Evolutionary conservation across 2,797 vertebrate species (phyloP).

Genomic region (Arremon aurantiirostris): DNA sequence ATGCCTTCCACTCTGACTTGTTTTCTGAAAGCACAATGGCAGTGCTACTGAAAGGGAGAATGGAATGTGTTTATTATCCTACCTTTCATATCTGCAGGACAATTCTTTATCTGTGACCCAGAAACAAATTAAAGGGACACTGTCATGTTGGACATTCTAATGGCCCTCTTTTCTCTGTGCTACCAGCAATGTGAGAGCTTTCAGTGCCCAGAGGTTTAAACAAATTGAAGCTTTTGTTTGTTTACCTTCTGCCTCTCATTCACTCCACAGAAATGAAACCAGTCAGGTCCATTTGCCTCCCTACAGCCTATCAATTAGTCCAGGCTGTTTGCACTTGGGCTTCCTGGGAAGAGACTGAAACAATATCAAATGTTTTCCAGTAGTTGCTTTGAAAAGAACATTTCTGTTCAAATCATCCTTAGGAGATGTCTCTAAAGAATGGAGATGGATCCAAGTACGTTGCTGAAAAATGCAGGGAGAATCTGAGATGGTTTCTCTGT

Average conservation of each 20-base stretch:
- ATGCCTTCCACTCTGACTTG: background rate
- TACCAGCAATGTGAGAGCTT: background rate
- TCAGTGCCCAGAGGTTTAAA: background rate
- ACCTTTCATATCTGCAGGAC: background rate
- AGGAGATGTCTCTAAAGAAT: background rate
- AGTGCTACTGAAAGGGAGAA: background rate
- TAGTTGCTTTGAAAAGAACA: background rate
- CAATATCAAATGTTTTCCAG: background rate
- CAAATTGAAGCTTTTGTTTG: slow-evolving; percentile 33
- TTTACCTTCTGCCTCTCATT: slow-evolving; percentile 5
- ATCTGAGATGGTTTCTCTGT: background rate
- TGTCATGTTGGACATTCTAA: slow-evolving; percentile 34
- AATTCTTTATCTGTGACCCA: slow-evolving; percentile 36
- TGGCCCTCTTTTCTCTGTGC: background rate
- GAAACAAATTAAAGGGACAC: slow-evolving; percentile 31
- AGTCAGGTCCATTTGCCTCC: background rate
- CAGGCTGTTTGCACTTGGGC: background rate
- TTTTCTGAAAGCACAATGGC: slow-evolving; percentile 7
- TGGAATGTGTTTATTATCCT: background rate
- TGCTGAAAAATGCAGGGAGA: background rate
- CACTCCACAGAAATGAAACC: background rate
- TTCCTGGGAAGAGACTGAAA: background rate
- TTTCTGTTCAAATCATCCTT: background rate
- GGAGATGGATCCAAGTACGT: fast-evolving
- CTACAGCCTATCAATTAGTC: background rate